Evolutionary conservation across 2,888 invertebrate genomes (phyloP).

Genomic region (Caenorhabditis sinica): DNA sequence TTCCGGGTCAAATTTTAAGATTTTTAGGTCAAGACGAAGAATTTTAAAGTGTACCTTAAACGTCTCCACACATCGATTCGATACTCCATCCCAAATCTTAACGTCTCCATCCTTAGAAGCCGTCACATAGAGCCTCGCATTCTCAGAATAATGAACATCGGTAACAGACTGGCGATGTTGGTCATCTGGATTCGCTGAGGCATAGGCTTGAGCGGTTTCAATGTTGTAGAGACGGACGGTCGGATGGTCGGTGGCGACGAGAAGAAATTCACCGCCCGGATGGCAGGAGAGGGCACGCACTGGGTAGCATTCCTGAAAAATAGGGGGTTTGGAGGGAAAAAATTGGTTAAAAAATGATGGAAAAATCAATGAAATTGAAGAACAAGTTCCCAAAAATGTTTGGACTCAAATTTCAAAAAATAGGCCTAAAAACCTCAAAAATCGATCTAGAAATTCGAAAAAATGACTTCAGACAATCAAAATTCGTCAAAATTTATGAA

Average conservation of each 20-base stretch:
- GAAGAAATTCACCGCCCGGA: slow-evolving; percentile 94
- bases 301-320: slow-evolving; percentile 91
- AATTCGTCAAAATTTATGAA: too few relatives aligned
- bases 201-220: slow-evolving; percentile 96
- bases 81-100: slow-evolving; percentile 98
- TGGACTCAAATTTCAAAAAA: too few relatives aligned
- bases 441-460: too few relatives aligned
- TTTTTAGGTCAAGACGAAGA: too few relatives aligned
- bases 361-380: too few relatives aligned
- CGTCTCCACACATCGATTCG: slow-evolving; percentile 94
- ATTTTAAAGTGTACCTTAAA: too few relatives aligned
- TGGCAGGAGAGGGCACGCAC: slow-evolving; percentile 95
- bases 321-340: background rate
- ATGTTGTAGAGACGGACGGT: slow-evolving; percentile 92
- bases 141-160: slow-evolving; percentile 87
- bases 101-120: slow-evolving; percentile 95
- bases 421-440: too few relatives aligned
- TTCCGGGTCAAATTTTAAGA: too few relatives aligned
- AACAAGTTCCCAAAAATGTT: too few relatives aligned
- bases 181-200: slow-evolving; percentile 89
- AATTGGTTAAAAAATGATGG: background rate
- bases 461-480: too few relatives aligned
- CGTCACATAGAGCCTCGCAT: slow-evolving; percentile 90
- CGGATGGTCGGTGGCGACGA: slow-evolving; percentile 95
- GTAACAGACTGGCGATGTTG: slow-evolving; percentile 86